These are phyloP conservation scores for Chiloscyllium plagiosum DNA, from an alignment of 2,113 vertebrate genomes.

Conservation along the genomic window DNA sequence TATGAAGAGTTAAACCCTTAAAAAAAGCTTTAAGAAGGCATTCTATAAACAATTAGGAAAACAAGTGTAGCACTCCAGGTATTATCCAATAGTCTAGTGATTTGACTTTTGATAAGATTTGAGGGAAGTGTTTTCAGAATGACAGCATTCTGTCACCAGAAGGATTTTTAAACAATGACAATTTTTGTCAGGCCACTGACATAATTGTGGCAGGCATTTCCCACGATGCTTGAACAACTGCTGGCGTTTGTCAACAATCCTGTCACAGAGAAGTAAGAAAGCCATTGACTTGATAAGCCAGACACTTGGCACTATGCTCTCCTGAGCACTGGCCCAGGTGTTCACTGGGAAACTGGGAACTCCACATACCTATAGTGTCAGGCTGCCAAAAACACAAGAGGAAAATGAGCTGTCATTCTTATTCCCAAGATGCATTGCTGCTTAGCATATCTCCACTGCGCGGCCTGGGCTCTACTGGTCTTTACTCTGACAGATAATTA, in stretches of 20 bases:
- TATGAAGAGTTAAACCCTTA: neutral
- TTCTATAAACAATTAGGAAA: neutral
- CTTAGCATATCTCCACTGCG: slow-evolving; percentile 96
- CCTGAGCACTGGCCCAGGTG: slow-evolving; percentile 85
- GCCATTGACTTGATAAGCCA: slow-evolving; percentile 88
- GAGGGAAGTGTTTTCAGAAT: slow-evolving; percentile 96
- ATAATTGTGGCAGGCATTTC: slow-evolving; percentile 99
- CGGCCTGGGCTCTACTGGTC: slow-evolving; percentile 78
- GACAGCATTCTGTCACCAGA: slow-evolving; percentile 93
- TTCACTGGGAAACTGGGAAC: slow-evolving; percentile 78
- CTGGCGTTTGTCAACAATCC: slow-evolving; percentile 99
- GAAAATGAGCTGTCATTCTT: slow-evolving; percentile 99
- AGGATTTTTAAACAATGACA: slow-evolving; percentile 99
- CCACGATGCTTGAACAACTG: slow-evolving; percentile 99
- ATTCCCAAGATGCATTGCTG: slow-evolving; percentile 99
- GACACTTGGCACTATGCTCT: slow-evolving; percentile 91
- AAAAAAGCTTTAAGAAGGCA: neutral
- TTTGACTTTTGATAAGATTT: slow-evolving; percentile 72
- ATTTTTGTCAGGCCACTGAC: slow-evolving; percentile 99
- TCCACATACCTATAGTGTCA: slow-evolving; percentile 89
- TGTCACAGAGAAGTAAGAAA: slow-evolving; percentile 84
- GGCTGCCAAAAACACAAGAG: slow-evolving; percentile 81
- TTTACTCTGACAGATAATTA: slow-evolving; percentile 96
- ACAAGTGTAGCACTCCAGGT: neutral
- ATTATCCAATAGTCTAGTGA: neutral